phyloP scores from a whole-genome alignment of 2,888 invertebrate genomes.

The Graphium colonna region DNA sequence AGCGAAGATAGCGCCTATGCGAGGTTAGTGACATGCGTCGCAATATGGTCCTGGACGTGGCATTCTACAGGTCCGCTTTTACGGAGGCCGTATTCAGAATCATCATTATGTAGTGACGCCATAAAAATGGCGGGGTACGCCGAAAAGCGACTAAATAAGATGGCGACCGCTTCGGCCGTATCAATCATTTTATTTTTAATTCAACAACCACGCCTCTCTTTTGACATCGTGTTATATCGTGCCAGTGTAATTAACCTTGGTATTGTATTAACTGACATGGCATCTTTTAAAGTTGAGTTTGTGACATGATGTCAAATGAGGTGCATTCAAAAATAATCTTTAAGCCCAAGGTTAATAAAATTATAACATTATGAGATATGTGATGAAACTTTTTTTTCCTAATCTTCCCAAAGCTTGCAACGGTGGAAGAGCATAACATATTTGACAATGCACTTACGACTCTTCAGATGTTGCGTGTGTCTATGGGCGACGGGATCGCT shows the following conservation, averaged over 20 bases:
- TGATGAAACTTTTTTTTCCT: neutral
- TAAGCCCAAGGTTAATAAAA: neutral
- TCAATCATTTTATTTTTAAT: conserved; percentile 20
- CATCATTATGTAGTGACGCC: conserved; percentile 34
- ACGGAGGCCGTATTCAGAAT: conserved; percentile 43
- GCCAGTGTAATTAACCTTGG: conserved; percentile 4
- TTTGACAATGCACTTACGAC: neutral
- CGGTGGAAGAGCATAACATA: neutral
- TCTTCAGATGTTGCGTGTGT: too few relatives aligned
- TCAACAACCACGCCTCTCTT: conserved; percentile 11
- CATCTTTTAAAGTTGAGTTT: neutral
- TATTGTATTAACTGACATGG: neutral
- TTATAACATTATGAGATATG: neutral
- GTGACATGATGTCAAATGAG: neutral
- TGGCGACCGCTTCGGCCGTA: conserved; percentile 8
- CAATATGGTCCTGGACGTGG: conserved; percentile 32
- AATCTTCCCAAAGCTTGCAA: neutral
- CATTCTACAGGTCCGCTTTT: conserved; percentile 62
- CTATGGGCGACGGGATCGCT: too few relatives aligned
- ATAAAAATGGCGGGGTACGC: conserved; percentile 24
- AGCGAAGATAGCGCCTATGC: conserved; percentile 3
- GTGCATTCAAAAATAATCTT: neutral
- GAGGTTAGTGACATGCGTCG: conserved; percentile 30
- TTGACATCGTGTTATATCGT: conserved; percentile 12
- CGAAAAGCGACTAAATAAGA: conserved; percentile 26